Evolutionary conservation across 1,140 invertebrate genomes (phyloP), one percentile per base, ranked within the genome.

Genomic region (Zelostemma sp.): DNA sequence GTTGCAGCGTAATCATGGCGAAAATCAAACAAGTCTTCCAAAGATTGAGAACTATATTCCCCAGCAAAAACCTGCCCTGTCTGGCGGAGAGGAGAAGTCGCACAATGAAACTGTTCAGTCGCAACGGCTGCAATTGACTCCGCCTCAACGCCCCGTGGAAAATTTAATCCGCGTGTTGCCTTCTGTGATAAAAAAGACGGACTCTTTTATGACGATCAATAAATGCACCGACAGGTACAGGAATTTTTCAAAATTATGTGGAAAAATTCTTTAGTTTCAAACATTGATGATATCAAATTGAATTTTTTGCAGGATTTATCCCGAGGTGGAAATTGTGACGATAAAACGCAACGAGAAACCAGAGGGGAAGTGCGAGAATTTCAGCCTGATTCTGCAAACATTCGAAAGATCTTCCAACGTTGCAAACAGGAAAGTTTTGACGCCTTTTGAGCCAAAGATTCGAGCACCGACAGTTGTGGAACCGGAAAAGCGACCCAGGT

Each of bases 401-500:
- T 64, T 68, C 16, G 66, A 62, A 6, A 55, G 58, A 11, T 59
- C 55, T 0, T 73, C 61, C 0, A 35, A 21, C 15, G 11, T 11
- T 9, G 12, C 28, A 8, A 15, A 31, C 6, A 58, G 46, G 25
- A 66, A 65, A 12, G 15, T 41, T 15, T 57, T 66, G 57, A 59
- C 57, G 8, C 62, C 61, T 1, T 69, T 59, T 15, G 66, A 60
- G 17, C 17, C 1, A 8, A 17, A 38, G 4, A 1, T 0, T 17
- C 15, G 11, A 51, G 9, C 28, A 51, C 16, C 9, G 6, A 1
- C 58, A 66, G 8, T 65, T 31, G 38, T 48, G 48, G 80, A 76
- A 68, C 21, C 68, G 0, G 79, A 86, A 38, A 67, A 60, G 8
- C 83, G 77, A 48, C 47, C 61, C 15, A 69, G 72, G 50, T 21